Evolutionary conservation across 2,888 invertebrate genomes (phyloP).

Genomic region (Nycteola revayana): DNA sequence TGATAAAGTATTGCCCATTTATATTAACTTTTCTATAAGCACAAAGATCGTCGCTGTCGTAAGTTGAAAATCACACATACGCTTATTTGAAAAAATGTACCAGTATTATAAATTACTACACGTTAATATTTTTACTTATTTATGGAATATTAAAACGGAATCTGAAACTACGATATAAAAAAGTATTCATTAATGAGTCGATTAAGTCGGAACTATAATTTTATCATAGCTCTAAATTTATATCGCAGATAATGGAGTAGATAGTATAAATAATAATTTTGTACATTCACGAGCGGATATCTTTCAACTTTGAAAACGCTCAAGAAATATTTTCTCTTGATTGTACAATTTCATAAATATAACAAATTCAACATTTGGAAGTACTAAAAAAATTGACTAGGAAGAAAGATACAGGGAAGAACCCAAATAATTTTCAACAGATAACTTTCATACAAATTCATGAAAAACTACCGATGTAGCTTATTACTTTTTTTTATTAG

Average conservation of each 20-base stretch:
- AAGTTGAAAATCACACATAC: too few species aligned
- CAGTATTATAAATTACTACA: too few species aligned
- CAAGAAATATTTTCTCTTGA: too few species aligned
- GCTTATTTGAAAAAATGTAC: too few species aligned
- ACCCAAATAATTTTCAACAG: constrained; percentile 7
- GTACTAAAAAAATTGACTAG: constrained; percentile 15
- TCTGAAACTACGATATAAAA: constrained; percentile 4
- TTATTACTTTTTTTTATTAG: constrained; percentile 40
- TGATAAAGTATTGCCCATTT: too few species aligned
- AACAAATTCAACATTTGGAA: constrained; percentile 25
- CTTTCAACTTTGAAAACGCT: too few species aligned
- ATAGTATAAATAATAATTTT: constrained; percentile 20
- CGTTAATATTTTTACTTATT: too few species aligned
- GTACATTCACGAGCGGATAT: too few species aligned
- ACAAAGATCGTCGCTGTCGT: too few species aligned
- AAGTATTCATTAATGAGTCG: constrained; percentile 13
- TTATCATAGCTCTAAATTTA: constrained; percentile 34
- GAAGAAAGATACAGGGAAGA: constrained; percentile 15
- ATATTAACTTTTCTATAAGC: too few species aligned
- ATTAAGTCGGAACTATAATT: constrained; percentile 35
- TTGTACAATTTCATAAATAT: constrained; percentile 19
- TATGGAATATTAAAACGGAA: constrained; percentile 13
- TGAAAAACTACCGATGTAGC: constrained; percentile 33
- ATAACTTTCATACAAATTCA: constrained; percentile 28
- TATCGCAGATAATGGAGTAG: constrained; percentile 22